Conservation (phyloP, 2,113 vertebrate species). For the Calidris pygmaea region DNA sequence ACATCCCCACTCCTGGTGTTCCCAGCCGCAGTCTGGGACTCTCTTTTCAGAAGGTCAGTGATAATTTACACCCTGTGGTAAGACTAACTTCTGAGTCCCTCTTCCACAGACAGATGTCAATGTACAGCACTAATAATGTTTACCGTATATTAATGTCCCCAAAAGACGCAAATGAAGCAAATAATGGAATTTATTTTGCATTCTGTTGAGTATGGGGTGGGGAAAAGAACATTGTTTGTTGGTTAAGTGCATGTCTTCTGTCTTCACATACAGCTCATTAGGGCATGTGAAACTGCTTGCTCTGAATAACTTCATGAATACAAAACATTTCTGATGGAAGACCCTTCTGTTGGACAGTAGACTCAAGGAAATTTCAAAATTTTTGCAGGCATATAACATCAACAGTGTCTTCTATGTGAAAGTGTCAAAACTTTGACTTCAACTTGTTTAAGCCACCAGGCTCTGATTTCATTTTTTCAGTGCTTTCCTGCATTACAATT, state of each 20-base stretch:
- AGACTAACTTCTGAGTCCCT: not conserved
- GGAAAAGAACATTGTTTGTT: conserved; percentile 2
- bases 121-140: conserved; percentile 7
- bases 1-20: not conserved
- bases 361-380: not conserved
- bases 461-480: not conserved
- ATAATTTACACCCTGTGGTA: conserved; percentile 30
- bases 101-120: conserved; percentile 26
- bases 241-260: conserved; percentile 7
- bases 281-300: conserved; percentile 1
- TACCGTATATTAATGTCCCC: not conserved
- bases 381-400: not conserved
- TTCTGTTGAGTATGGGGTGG: not conserved
- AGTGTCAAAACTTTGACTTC: not conserved
- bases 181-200: conserved; percentile 41
- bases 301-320: not conserved
- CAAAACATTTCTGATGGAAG: not conserved
- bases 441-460: not conserved
- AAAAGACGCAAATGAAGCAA: not conserved
- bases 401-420: not conserved
- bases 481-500: not conserved
- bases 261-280: conserved; percentile 6
- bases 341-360: not conserved
- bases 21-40: not conserved
- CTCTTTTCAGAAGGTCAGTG: conserved; percentile 24